Evolutionary conservation across 2,113 vertebrate species (phyloP).

Genomic region (Osmerus eperlanus): DNA sequence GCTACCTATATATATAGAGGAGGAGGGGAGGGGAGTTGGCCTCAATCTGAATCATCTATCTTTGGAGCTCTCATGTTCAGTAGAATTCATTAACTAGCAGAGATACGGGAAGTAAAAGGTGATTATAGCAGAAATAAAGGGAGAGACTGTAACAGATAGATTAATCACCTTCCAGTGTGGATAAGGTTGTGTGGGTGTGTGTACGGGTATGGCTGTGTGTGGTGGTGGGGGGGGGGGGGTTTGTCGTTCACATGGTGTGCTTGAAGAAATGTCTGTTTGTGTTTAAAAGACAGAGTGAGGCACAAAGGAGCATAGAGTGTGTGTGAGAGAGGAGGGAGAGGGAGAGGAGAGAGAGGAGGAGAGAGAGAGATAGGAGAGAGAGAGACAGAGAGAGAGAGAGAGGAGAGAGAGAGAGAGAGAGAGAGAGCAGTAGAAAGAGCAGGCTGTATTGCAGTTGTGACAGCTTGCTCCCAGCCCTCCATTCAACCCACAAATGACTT

Average conservation of each 20-base stretch:
- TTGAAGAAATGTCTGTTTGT: background rate
- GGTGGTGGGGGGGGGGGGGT: background rate
- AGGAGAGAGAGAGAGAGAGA: conserved; percentile 2
- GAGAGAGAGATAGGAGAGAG: background rate
- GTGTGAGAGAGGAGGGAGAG: background rate
- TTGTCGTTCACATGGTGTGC: background rate
- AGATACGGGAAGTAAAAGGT: conserved; percentile 81
- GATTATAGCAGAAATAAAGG: conserved; percentile 85
- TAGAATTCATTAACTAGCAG: conserved; percentile 85
- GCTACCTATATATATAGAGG: background rate
- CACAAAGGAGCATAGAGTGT: background rate
- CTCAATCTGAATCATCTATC: conserved; percentile 78
- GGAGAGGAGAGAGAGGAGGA: background rate
- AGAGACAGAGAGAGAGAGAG: no score
- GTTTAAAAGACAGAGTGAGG: background rate
- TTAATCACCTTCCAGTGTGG: conserved; percentile 67
- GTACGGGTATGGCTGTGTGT: conserved; percentile 1
- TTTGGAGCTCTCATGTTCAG: conserved; percentile 76
- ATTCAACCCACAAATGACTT: conserved; percentile 74
- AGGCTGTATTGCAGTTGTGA: conserved; percentile 30
- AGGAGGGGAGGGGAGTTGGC: conserved; percentile 68
- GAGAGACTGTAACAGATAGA: conserved; percentile 77
- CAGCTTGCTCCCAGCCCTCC: conserved; percentile 55
- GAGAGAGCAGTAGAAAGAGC: background rate
- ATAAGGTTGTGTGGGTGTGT: conserved; percentile 28